A percentile compares a stretch with the other conserved stretches of the same genome.
phyloP scores from a whole-genome alignment of 1,140 invertebrate species.

The Eupeodes corollae region DNA sequence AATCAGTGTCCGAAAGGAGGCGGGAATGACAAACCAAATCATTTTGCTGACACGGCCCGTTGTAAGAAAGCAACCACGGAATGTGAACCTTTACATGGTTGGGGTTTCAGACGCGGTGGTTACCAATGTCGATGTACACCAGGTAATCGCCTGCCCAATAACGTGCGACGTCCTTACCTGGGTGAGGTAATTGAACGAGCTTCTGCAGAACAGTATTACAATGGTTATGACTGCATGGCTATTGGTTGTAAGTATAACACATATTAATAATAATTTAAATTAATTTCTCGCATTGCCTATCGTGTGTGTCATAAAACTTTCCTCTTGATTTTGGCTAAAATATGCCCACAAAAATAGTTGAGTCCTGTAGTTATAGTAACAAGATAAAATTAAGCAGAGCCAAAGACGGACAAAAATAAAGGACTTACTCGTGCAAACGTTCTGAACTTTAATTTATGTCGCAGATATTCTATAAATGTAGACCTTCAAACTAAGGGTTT shows the following conservation, averaged over 20 bases:
- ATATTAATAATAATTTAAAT: too few relatives aligned
- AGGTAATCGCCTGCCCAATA: slow-evolving; percentile 74
- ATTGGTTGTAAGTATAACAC: slow-evolving; percentile 72
- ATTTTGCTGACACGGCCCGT: slow-evolving; percentile 78
- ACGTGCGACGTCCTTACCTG: slow-evolving; percentile 77
- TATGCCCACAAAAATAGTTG: too few relatives aligned
- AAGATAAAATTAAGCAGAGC: too few relatives aligned
- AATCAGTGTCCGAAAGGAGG: slow-evolving; percentile 87
- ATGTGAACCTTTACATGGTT: slow-evolving; percentile 94
- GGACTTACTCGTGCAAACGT: too few relatives aligned
- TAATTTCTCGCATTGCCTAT: too few relatives aligned
- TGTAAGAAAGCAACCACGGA: slow-evolving; percentile 91
- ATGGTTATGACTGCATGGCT: slow-evolving; percentile 80
- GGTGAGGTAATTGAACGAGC: slow-evolving; percentile 90
- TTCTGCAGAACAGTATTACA: slow-evolving; percentile 81
- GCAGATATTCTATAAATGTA: too few relatives aligned
- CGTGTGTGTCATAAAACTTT: too few relatives aligned
- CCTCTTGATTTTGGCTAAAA: too few relatives aligned
- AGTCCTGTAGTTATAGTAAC: too few relatives aligned
- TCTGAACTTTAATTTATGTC: too few relatives aligned
- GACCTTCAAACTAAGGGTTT: too few relatives aligned
- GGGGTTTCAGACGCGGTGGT: slow-evolving; percentile 87
- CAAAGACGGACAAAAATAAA: too few relatives aligned
- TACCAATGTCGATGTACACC: slow-evolving; percentile 92
- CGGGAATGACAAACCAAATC: slow-evolving; percentile 81